Percentiles rank a stretch among this genome's conserved stretches.
Evolutionary conservation across 2,113 vertebrate genomes (phyloP).

Genomic region (Ptyas mucosa): DNA sequence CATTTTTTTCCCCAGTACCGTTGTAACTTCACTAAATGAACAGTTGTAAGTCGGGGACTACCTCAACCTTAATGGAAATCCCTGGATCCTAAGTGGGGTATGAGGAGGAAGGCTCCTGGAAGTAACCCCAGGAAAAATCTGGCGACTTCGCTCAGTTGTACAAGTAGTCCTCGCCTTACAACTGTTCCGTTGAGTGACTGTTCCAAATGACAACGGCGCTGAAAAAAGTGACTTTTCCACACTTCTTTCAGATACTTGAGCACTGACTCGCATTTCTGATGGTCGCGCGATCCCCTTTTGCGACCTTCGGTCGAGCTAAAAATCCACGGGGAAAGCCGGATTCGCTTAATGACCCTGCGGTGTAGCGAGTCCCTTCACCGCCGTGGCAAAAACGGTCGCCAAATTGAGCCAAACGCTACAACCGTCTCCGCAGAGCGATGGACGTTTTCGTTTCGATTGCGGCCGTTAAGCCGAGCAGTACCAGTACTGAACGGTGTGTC

Average conservation of each 20-base stretch:
- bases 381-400: too few species aligned
- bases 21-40: neutral
- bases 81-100: neutral
- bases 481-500: neutral
- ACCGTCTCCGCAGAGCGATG: accelerated
- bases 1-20: too few species aligned
- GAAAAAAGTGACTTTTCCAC: too few species aligned
- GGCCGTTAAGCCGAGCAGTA: accelerated
- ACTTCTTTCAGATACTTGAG: too few species aligned
- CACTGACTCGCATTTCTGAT: too few species aligned
- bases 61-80: too few species aligned
- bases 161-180: too few species aligned
- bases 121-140: neutral
- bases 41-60: too few species aligned
- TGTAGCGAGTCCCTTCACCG: accelerated
- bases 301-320: neutral
- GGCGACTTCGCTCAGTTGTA: neutral
- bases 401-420: neutral
- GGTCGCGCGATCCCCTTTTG: too few species aligned
- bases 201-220: too few species aligned
- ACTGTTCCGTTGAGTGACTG: too few species aligned
- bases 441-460: neutral
- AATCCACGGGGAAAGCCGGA: neutral
- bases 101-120: neutral
- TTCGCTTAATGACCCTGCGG: neutral